Conservation (phyloP, 2,888 invertebrate genomes). For the Halictus quadricinctus region DNA sequence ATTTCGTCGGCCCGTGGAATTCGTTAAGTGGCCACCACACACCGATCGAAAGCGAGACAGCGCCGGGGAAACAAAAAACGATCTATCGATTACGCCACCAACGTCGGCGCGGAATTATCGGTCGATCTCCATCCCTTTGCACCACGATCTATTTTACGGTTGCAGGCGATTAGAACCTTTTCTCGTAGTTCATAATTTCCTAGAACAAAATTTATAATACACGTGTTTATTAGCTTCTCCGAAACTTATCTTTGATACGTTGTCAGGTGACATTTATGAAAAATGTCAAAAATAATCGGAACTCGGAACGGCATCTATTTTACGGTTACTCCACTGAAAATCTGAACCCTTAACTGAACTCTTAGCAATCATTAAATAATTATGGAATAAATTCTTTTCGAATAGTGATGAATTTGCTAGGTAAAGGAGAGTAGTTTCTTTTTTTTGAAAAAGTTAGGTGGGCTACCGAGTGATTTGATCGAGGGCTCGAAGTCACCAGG, state of each 20-base stretch:
- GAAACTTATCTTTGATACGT: too few relatives aligned
- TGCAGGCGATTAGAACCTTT: neutral
- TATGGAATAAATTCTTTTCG: neutral
- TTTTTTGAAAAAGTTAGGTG: neutral
- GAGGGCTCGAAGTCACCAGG: slow-evolving; percentile 7
- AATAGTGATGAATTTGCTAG: fast-evolving
- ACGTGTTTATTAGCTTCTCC: too few relatives aligned
- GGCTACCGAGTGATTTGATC: neutral
- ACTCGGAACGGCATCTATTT: too few relatives aligned
- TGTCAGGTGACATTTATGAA: too few relatives aligned
- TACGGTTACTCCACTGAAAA: too few relatives aligned
- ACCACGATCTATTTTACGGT: neutral
- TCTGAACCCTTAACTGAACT: too few relatives aligned
- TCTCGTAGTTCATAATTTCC: neutral
- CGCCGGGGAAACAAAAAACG: neutral
- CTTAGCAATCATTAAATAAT: too few relatives aligned
- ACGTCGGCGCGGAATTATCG: neutral
- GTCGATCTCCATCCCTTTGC: too few relatives aligned
- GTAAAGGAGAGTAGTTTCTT: neutral
- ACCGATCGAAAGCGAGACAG: slow-evolving; percentile 10
- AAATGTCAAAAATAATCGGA: too few relatives aligned
- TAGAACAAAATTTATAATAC: neutral
- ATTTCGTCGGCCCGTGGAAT: slow-evolving; percentile 26
- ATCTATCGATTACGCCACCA: neutral
- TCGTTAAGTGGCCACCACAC: neutral